Conservation (phyloP, 2,113 vertebrate species). For the Amia ocellicauda region DNA sequence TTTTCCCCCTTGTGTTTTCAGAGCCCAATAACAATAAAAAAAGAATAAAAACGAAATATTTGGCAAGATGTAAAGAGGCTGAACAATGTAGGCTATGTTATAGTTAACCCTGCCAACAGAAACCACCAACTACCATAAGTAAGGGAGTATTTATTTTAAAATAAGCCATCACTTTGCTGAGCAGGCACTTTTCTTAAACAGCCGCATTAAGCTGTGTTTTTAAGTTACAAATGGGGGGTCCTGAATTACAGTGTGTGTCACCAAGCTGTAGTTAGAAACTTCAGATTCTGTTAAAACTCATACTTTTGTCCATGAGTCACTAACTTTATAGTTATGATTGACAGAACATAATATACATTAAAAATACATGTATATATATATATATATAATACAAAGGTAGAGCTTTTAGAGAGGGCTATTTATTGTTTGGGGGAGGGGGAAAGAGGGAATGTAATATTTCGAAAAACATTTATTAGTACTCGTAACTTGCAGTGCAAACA, state of each 20-base stretch:
- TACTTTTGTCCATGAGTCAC: slow-evolving; percentile 3
- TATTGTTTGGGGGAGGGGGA: too few relatives aligned
- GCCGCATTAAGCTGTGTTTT: neutral
- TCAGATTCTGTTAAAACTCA: neutral
- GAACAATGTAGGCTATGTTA: neutral
- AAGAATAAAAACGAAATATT: slow-evolving; percentile 5
- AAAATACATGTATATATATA: too few relatives aligned
- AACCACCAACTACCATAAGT: slow-evolving; percentile 8
- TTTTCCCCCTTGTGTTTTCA: too few relatives aligned
- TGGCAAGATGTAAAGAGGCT: neutral
- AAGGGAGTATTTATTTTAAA: neutral
- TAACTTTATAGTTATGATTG: slow-evolving; percentile 1
- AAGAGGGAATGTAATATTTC: too few relatives aligned
- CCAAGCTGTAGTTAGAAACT: neutral
- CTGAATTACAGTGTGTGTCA: slow-evolving; percentile 4
- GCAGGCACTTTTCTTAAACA: slow-evolving; percentile 4
- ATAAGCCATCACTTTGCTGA: slow-evolving; percentile 11
- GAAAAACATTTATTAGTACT: too few relatives aligned
- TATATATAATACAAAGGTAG: too few relatives aligned
- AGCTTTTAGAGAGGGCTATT: too few relatives aligned
- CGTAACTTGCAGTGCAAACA: too few relatives aligned
- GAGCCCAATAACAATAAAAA: neutral
- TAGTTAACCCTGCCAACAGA: neutral
- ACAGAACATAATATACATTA: too few relatives aligned
- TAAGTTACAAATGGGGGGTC: neutral